Percentiles rank a stretch among this genome's conserved stretches.
Conservation (phyloP, 92 coral and sea anemone genomes). For the Heliopora coerulea region DNA sequence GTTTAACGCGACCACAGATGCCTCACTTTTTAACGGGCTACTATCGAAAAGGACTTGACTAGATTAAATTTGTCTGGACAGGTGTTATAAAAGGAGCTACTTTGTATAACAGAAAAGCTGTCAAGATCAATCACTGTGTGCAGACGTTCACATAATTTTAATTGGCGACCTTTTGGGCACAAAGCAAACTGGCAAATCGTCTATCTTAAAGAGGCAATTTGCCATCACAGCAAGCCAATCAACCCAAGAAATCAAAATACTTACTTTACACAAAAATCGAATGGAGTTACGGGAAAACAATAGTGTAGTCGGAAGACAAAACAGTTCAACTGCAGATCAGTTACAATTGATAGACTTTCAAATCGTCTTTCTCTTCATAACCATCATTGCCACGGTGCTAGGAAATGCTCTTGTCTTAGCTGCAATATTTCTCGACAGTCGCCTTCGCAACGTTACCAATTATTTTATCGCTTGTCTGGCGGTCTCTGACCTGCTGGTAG, state of each 20-base stretch:
- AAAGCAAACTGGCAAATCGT: not conserved
- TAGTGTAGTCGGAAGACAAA: not conserved
- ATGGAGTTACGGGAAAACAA: not conserved
- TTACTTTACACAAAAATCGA: not conserved
- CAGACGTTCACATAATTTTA: not conserved
- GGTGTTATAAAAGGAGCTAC: not conserved
- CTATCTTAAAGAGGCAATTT: not conserved
- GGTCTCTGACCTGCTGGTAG: slow-evolving; percentile 75
- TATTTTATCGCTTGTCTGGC: slow-evolving; percentile 95
- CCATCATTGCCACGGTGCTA: slow-evolving; percentile 68
- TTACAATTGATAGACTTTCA: slow-evolving; percentile 45
- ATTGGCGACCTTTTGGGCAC: not conserved
- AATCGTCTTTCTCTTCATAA: slow-evolving; percentile 54
- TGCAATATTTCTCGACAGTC: slow-evolving; percentile 78
- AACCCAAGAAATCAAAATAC: not conserved
- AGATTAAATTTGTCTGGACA: not conserved
- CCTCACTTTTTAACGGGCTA: no score
- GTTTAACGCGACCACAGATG: no score
- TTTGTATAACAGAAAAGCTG: not conserved
- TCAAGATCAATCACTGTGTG: not conserved
- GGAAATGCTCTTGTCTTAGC: slow-evolving; percentile 85
- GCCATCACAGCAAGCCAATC: not conserved
- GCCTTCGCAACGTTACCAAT: slow-evolving; percentile 87
- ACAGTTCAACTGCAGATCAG: not conserved
- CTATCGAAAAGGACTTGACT: not conserved